Evolutionary conservation across 2,113 vertebrate genomes (phyloP), one percentile per base, ranked within the genome.

Genomic region (Hyaena hyaena): DNA sequence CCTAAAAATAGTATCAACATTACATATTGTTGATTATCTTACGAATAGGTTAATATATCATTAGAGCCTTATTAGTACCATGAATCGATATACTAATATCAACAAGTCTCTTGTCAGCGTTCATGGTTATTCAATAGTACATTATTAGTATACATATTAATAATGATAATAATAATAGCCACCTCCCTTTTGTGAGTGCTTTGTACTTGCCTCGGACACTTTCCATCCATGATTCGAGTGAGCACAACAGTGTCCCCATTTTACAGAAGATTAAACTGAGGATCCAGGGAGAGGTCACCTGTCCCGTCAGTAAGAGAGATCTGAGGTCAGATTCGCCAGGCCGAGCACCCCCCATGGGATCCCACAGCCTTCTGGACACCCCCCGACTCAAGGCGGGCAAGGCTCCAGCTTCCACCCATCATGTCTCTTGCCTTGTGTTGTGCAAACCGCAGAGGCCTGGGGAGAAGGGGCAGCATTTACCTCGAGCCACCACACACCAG

Each of bases 201-300:
- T 28, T 58, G 43, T 55, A 9, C 31, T 43, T 48, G 80, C 53
- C n/a, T 45, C 10, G 16, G 9, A 15, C 15, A 77, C 50, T 65
- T 90, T 53, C 79, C 26, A 26, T 48, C 74, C 31, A 5, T 26
- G 80, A 50, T 80, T 45, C 35, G 14, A 79, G 16, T 5, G 11
- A 81, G 63, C 21, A 26, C 23, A 26, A 3, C 17, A 10, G 0
- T 3, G 8, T 28, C 73, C 82, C 63, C 61, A 43, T 92, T 81
- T 89, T 81, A 80, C 12, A 90, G 81, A 84, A 35, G 61, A 16
- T 31, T 63, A 88, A 81, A 82, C 92, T 8, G 81, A 93, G 90
- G 82, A 16, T 82, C 12, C 79, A 21, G 66, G 45, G 88, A 53
- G 66, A 87, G 63, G 63, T 82, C 23, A 45, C 21, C 82, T 95